Conservation (phyloP, 2,888 invertebrate genomes). For the Trilocha varians region DNA sequence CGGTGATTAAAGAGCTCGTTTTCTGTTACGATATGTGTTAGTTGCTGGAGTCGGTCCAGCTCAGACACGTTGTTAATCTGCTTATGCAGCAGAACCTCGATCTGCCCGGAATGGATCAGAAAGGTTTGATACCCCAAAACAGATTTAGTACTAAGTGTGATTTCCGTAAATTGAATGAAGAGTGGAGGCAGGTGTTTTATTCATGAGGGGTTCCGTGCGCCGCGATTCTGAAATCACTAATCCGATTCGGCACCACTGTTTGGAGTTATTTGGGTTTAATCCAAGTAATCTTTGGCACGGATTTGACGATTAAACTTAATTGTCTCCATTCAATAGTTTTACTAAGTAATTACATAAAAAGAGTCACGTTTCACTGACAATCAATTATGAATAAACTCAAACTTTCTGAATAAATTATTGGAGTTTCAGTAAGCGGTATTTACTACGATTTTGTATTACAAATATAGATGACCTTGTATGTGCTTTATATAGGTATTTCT, state of each 20-base stretch:
- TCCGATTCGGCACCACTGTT: slow-evolving; percentile 22
- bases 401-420: too few species aligned
- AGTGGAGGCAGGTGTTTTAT: slow-evolving; percentile 30
- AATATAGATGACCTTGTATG: too few species aligned
- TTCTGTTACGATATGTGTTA: slow-evolving; percentile 33
- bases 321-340: too few species aligned
- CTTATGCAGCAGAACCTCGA: slow-evolving; percentile 25
- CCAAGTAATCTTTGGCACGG: slow-evolving; percentile 5
- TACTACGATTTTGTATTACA: too few species aligned
- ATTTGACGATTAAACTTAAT: slow-evolving; percentile 3
- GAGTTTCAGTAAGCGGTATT: too few species aligned
- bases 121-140: slow-evolving; percentile 25
- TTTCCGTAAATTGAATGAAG: slow-evolving; percentile 32
- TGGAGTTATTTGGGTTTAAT: slow-evolving; percentile 13
- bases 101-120: slow-evolving; percentile 22
- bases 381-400: too few species aligned
- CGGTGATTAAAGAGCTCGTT: slow-evolving; percentile 37
- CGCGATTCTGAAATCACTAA: slow-evolving; percentile 22
- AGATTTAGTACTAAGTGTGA: slow-evolving; percentile 31
- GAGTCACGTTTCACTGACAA: too few species aligned
- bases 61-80: slow-evolving; percentile 34
- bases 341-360: too few species aligned
- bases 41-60: slow-evolving; percentile 26
- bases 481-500: too few species aligned
- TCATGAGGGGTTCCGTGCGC: slow-evolving; percentile 23